Evolutionary conservation across 1,140 invertebrate genomes (phyloP), one percentile per base, ranked within the genome.

Genomic region (Dreissena polymorpha): DNA sequence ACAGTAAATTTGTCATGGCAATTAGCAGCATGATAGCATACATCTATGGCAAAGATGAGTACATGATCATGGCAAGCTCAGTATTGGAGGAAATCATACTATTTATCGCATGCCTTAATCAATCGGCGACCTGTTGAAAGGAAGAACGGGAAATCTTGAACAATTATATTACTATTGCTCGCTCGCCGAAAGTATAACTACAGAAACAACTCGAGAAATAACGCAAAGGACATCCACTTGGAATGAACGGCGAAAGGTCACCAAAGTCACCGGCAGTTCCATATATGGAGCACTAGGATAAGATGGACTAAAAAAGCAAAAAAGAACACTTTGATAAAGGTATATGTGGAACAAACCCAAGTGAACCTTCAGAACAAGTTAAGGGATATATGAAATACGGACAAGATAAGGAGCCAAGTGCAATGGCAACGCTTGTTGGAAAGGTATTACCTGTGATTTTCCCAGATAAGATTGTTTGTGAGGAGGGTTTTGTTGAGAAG

Each of bases 291-390:
- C 84, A 72, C 21, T 77, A 18, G 79, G 84, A 29, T 65, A 57
- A 16, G 84, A 85, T 64, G 60, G 73, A 0, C 25, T 85, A 72
- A 49, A 65, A 23, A 73, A 49, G 18, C 64, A n/a, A 75, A 70
- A 74, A 72, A 23, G 73, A 82, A n/a, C 63, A 82, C 51, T 85
- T 81, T 27, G 84, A 85, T 25, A 81, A 71, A n/a, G 84, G 81
- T 50, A 21, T 81, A 10, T 82, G 84, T 65, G 63, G 55, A 27
- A 23, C 77, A n/a, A 21, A 67, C 21, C 57, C 51, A n/a, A 65
- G 64, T 60, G 60, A 79, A 69, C 51, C 65, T 0, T 64, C 73
- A 6, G 12, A 16, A 29, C 10, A 65, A 71, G 23, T 51, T 39
- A 39, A 75, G 57, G 10, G 21, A 2, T 53, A 65, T 5, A 81